These are phyloP conservation scores for Catajapyx aquilonaris DNA, from an alignment of 1,140 invertebrate species.

Conservation along the genomic window DNA sequence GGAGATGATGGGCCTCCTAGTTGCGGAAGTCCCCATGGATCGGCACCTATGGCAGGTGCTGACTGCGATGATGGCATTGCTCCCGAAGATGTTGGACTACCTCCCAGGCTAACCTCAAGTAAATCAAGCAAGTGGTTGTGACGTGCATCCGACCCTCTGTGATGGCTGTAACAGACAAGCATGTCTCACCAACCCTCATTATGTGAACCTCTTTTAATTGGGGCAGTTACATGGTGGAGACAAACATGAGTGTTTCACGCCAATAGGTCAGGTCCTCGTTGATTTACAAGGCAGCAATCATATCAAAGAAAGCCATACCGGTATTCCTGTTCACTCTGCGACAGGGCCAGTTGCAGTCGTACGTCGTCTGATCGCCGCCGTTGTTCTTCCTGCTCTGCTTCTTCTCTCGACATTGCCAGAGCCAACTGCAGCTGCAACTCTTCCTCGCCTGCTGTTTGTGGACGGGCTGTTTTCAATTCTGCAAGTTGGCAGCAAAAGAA, in stretches of 20 bases:
- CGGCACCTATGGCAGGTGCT: conserved; percentile 20
- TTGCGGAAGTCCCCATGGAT: conserved; percentile 49
- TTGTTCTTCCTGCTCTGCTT: conserved; percentile 91
- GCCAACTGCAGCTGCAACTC: conserved; percentile 94
- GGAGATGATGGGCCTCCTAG: no score
- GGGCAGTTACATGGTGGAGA: no score
- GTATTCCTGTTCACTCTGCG: conserved; percentile 79
- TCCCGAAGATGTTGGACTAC: conserved; percentile 10
- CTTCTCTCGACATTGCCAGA: conserved; percentile 93
- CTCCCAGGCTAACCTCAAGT: conserved; percentile 51
- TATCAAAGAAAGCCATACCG: no score
- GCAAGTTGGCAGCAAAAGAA: conserved; percentile 21
- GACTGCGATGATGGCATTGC: conserved; percentile 26
- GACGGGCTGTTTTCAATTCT: conserved; percentile 80
- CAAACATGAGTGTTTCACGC: no score
- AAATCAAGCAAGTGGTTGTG: conserved; percentile 59
- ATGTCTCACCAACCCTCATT: no score
- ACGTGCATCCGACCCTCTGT: no score
- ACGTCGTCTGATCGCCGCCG: conserved; percentile 82
- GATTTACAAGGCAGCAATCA: no score
- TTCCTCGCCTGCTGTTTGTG: conserved; percentile 90
- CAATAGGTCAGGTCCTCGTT: no score
- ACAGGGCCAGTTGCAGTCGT: conserved; percentile 75
- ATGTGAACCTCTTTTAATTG: no score
- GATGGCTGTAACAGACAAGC: no score